Conservation (phyloP, 2,797 vertebrate genomes). For the Champsocephalus gunnari region DNA sequence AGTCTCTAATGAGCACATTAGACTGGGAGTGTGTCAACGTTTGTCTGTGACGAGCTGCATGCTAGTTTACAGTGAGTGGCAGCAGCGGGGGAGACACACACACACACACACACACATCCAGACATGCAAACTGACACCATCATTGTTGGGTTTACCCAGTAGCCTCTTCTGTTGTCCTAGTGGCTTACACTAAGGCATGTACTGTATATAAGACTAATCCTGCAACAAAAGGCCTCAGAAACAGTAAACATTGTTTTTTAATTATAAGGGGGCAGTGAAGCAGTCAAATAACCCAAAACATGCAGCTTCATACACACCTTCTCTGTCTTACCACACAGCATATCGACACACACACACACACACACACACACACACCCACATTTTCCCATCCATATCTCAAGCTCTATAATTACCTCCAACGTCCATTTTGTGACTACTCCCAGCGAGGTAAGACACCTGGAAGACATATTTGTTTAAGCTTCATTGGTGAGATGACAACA, state of each 20-base stretch:
- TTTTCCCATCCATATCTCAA: conserved; percentile 53
- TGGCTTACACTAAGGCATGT: conserved; percentile 14
- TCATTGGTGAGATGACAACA: conserved; percentile 72
- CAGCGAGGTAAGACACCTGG: conserved; percentile 48
- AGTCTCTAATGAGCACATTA: conserved; percentile 83
- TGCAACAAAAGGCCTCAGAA: conserved; percentile 13
- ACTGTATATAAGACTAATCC: conserved; percentile 11
- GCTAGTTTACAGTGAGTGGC: conserved; percentile 90
- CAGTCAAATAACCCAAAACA: conserved; percentile 24
- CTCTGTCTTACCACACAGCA: conserved; percentile 40
- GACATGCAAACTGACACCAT: conserved; percentile 61
- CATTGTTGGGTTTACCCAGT: conserved; percentile 51
- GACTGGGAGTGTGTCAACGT: conserved; percentile 83
- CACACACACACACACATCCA: conserved; percentile 49
- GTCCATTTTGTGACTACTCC: conserved; percentile 67
- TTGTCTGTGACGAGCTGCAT: conserved; percentile 88
- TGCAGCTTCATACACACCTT: conserved; percentile 26
- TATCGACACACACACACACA: conserved; percentile 12
- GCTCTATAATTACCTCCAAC: conserved; percentile 76
- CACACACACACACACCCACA: background rate
- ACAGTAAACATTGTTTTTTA: conserved; percentile 24
- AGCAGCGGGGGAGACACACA: conserved; percentile 80
- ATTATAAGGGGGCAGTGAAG: background rate
- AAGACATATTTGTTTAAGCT: conserved; percentile 73
- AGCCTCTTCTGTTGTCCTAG: conserved; percentile 46